Percentiles rank a stretch among this genome's conserved stretches.
Evolutionary conservation across 2,888 invertebrate genomes (phyloP).

Genomic region (Eristalis pertinax): DNA sequence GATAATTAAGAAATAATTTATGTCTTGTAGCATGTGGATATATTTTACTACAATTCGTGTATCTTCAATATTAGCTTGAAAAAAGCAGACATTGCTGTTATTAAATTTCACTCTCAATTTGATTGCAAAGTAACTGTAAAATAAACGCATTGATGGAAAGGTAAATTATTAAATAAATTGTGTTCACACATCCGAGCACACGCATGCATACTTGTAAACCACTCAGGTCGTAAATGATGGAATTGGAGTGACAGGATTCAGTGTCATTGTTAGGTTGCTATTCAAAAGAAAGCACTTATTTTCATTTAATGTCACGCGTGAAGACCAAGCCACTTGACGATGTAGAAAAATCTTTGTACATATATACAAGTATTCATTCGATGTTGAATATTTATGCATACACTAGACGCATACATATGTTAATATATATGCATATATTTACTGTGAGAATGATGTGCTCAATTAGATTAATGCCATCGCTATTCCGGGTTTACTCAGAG

Average conservation of each 20-base stretch:
- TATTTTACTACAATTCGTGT: background rate
- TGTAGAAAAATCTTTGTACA: constrained; percentile 21
- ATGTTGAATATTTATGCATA: background rate
- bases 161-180: constrained; percentile 2
- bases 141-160: background rate
- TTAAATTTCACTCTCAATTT: background rate
- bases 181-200: background rate
- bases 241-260: constrained; percentile 40
- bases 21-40: background rate
- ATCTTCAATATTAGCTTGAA: background rate
- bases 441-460: constrained; percentile 30
- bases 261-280: constrained; percentile 47
- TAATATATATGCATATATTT: background rate
- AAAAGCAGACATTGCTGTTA: background rate
- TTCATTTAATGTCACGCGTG: constrained; percentile 52
- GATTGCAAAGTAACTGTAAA: background rate
- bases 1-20: constrained; percentile 15
- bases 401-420: constrained; percentile 6
- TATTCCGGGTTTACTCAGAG: constrained; percentile 47
- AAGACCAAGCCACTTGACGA: constrained; percentile 38
- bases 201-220: background rate
- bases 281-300: constrained; percentile 44
- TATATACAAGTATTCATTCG: background rate
- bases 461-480: constrained; percentile 50
- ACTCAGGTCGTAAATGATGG: background rate